Base-by-base conservation (phyloP, 2,888 invertebrate genomes). In the Sinhomidia bicolor region DNA sequence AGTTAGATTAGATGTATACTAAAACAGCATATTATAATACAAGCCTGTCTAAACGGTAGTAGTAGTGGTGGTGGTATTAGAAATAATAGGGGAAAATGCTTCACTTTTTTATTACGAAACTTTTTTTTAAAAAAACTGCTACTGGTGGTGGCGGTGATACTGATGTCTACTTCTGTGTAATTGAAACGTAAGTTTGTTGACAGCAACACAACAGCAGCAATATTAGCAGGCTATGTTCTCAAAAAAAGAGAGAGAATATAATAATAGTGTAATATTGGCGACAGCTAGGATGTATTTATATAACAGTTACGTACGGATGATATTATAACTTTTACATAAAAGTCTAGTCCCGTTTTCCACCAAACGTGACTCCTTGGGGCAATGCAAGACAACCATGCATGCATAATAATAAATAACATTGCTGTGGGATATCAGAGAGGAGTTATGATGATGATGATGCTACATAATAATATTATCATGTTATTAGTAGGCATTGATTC, bases 161-260 rank as follows among this genome's bases (percentile, higher is more conserved):
- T n/a, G n/a, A n/a, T n/a, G n/a, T n/a, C n/a, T n/a, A n/a, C n/a
- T n/a, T n/a, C n/a, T 57, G 23, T 74, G 74, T 84, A 84, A 84
- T 84, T 84, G 83, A 84, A 60, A 84, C 71, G 74, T 60, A 74
- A 84, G 74, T 84, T 84, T 84, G 74, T 74, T 84, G 74, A 82
- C 62, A 62, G 47, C 65, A 51, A 14, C 68, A 26, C 62, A 44
- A n/a, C 47, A 20, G 32, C n/a, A n/a, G n/a, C n/a, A n/a, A n/a
- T n/a, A n/a, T n/a, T n/a, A n/a, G n/a, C n/a, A n/a, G n/a, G n/a
- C n/a, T n/a, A n/a, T n/a, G n/a, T n/a, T n/a, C n/a, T n/a, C n/a
- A n/a, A n/a, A n/a, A n/a, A n/a, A n/a, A n/a, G n/a, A n/a, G n/a
- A n/a, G n/a, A n/a, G n/a, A n/a, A n/a, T n/a, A n/a, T n/a, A n/a